Percentiles rank a stretch among this genome's conserved stretches.
phyloP scores from a whole-genome alignment of 2,888 invertebrate genomes.

The Gnatocerus cornutus region DNA sequence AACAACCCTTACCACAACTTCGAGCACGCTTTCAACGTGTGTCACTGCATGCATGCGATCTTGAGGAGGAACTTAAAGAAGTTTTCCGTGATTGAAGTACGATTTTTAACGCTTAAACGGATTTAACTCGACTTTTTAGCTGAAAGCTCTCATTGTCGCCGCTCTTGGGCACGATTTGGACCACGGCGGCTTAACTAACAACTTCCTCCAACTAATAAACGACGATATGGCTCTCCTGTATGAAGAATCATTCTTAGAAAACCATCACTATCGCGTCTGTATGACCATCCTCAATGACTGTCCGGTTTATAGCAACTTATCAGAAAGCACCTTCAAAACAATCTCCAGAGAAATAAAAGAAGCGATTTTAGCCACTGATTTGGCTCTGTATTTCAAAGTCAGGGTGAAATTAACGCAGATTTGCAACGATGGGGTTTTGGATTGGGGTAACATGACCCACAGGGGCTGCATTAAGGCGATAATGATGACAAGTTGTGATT shows the following conservation, averaged over 20 bases:
- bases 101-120: too few species aligned
- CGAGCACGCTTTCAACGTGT: constrained; percentile 77
- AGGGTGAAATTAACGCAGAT: constrained; percentile 74
- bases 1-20: constrained; percentile 77
- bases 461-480: constrained; percentile 74
- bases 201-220: constrained; percentile 74
- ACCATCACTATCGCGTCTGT: constrained; percentile 76
- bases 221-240: constrained; percentile 75
- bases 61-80: constrained; percentile 69
- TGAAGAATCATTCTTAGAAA: constrained; percentile 75
- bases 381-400: constrained; percentile 74
- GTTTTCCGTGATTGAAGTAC: constrained; percentile 56
- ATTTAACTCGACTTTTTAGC: too few species aligned
- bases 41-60: constrained; percentile 77
- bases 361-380: constrained; percentile 76
- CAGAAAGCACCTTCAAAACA: constrained; percentile 67
- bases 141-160: constrained; percentile 74
- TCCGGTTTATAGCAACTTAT: constrained; percentile 71
- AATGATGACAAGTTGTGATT: constrained; percentile 77
- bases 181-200: constrained; percentile 78
- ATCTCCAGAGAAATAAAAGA: constrained; percentile 74
- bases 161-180: constrained; percentile 78
- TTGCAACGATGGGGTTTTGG: constrained; percentile 71
- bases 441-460: constrained; percentile 73
- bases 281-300: constrained; percentile 75